Conservation (phyloP, 2,888 invertebrate species). For the Trissonchulus sp. region DNA sequence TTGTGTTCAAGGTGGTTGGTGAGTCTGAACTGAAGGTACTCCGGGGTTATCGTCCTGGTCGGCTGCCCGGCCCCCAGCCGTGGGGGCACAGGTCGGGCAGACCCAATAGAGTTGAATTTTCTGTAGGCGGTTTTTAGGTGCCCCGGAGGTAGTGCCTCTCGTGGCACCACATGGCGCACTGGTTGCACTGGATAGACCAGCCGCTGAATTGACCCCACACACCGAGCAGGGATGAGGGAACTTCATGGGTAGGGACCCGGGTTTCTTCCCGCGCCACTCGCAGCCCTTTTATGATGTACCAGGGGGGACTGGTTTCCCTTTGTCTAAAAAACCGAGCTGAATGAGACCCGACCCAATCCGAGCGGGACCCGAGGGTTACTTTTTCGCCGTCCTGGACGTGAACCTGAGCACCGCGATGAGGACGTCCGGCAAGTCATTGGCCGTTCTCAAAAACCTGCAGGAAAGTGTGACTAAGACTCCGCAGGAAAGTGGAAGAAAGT, state of each 20-base stretch:
- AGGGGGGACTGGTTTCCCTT: background rate
- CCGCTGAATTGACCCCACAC: background rate
- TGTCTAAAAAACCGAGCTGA: background rate
- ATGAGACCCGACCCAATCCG: background rate
- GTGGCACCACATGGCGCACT: slow-evolving; percentile 7
- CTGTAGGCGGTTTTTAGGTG: background rate
- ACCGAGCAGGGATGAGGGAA: background rate
- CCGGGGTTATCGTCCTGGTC: too few species aligned
- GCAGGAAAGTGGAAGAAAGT: too few species aligned
- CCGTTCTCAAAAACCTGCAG: too few species aligned
- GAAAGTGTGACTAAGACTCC: too few species aligned
- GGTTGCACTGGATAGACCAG: background rate
- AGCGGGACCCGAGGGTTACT: too few species aligned
- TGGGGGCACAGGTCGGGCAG: too few species aligned
- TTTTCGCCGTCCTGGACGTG: too few species aligned
- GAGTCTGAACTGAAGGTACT: too few species aligned
- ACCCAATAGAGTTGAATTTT: background rate
- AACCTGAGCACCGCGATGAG: too few species aligned
- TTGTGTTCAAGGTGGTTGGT: too few species aligned
- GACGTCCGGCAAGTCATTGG: too few species aligned
- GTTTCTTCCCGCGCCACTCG: background rate
- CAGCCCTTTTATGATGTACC: background rate
- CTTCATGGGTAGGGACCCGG: background rate
- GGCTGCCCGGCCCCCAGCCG: too few species aligned
- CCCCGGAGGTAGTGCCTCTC: background rate